Base-by-base conservation (phyloP, 2,797 vertebrate genomes). In the Bryconaethiops microstoma region DNA sequence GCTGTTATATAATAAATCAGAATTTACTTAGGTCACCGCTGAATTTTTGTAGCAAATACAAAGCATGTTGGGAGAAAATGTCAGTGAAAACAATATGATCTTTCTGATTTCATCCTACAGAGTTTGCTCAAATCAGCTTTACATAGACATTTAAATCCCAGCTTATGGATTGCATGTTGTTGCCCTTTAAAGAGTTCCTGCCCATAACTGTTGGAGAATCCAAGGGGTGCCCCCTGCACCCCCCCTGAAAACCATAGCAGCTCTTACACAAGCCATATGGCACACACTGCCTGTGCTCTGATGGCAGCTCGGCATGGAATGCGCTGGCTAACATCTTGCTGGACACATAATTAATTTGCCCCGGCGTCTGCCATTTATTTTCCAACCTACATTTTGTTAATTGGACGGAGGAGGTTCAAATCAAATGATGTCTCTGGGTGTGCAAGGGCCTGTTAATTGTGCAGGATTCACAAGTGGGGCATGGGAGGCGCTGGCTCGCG, bases 291-390 rank as follows among this genome's bases (percentile, higher is more conserved):
- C 88, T 87, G 76, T 39, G 83, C 90, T 92, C 79, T 83, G 88
- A 79, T 90, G 90, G 89, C 92, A 92, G 90, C 88, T 87, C 85
- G 86, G 87, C 88, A 87, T 88, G 83, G 86, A 76, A 86, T 89
- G 88, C 83, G 79, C 83, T 81, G 91, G 82, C 88, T 88, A 92
- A 94, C 93, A 95, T 94, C 93, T 94, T 94, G 94, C 90, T 90
- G 91, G 92, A 94, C 93, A 93, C 92, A 93, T 94, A 93, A 94
- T 95, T 94, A 93, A 95, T 95, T 94, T 93, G 91, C 91, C 86
- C 79, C 79, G 89, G 92, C 91, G 91, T 93, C 92, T 94, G 93
- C 93, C 92, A 93, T 93, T 95, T 94, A 93, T 93, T 93, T 93
- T 89, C 92, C 93, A 93, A 91, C 92, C 91, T 93, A 94, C 92